These are phyloP conservation scores for Leptoteleia sp. DNA, from an alignment of 1,140 invertebrate genomes.

Conservation along the genomic window DNA sequence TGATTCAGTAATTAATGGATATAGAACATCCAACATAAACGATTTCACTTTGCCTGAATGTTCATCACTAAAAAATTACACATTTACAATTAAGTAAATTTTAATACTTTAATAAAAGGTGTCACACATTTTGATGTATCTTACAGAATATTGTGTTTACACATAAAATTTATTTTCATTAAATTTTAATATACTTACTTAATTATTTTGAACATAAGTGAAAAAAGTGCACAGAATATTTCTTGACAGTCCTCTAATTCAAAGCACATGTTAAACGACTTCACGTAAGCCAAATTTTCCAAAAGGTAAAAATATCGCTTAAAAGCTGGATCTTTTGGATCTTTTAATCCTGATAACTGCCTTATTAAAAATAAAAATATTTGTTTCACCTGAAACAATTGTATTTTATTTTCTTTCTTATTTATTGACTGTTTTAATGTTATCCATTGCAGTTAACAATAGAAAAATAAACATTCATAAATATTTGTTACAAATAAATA, in stretches of 20 bases:
- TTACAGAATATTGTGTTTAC: no score
- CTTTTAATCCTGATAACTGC: slow-evolving; percentile 95
- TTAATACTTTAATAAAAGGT: no score
- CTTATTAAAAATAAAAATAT: slow-evolving; percentile 98
- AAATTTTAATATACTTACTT: slow-evolving; percentile 89
- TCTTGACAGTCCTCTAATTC: slow-evolving; percentile 98
- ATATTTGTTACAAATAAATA: no score
- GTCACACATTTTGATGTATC: no score
- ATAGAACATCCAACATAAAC: slow-evolving; percentile 97
- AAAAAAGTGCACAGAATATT: slow-evolving; percentile 96
- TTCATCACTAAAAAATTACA: slow-evolving; percentile 87
- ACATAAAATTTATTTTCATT: no score
- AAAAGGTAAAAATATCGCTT: slow-evolving; percentile 98
- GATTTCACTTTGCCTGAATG: slow-evolving; percentile 97
- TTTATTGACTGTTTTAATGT: no score
- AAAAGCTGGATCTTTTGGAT: slow-evolving; percentile 98
- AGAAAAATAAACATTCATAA: no score
- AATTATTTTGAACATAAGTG: slow-evolving; percentile 97
- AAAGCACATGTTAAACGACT: slow-evolving; percentile 99
- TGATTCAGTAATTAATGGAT: slow-evolving; percentile 96
- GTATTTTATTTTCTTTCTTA: no score
- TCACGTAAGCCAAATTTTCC: slow-evolving; percentile 98
- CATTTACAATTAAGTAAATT: no score
- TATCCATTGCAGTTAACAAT: no score
- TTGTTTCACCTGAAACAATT: slow-evolving; percentile 84